Evolutionary conservation across 2,113 vertebrate genomes (phyloP).

Genomic region (Apodemus sylvaticus): DNA sequence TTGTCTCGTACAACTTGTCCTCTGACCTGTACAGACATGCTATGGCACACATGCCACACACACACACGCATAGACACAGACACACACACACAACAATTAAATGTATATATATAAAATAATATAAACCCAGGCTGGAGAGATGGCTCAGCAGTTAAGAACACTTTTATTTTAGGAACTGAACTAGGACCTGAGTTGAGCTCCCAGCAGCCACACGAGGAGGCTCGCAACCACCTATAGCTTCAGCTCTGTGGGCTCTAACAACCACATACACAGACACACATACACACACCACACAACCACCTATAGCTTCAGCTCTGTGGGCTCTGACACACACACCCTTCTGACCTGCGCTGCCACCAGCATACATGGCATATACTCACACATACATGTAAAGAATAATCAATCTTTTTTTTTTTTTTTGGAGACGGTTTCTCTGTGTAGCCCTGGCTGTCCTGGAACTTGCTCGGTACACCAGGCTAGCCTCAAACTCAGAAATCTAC

Average conservation of each 20-base stretch:
- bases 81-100: not conserved
- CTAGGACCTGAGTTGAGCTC: not conserved
- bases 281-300: no score
- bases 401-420: not conserved
- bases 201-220: not conserved
- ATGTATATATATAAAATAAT: not conserved
- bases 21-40: not conserved
- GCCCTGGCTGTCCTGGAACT: not conserved
- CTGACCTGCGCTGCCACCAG: not conserved
- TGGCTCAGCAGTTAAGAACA: not conserved
- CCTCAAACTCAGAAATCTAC: not conserved
- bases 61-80: not conserved
- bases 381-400: not conserved
- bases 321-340: not conserved
- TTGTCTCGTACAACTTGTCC: not conserved
- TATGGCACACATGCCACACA: accelerated
- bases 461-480: not conserved
- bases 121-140: not conserved
- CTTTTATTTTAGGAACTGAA: not conserved
- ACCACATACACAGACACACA: no score
- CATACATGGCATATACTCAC: not conserved
- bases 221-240: not conserved
- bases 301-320: not conserved
- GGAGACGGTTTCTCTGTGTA: not conserved
- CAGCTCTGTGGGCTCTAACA: not conserved